Base-by-base conservation (phyloP, 2,888 invertebrate genomes). In the Calameuta idolon region DNA sequence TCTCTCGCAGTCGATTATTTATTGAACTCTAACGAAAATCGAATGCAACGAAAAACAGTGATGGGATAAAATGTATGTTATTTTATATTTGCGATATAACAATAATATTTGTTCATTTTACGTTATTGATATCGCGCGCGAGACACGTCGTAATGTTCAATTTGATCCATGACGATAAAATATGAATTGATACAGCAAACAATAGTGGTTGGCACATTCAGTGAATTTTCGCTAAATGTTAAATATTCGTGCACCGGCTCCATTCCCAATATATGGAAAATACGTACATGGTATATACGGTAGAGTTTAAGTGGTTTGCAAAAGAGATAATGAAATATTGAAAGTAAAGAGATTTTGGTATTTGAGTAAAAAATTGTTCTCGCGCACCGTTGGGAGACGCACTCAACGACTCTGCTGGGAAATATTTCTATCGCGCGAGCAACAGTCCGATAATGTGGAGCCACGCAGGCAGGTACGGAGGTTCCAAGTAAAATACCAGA, bases 381-480 rank as follows among this genome's bases (percentile, higher is more conserved):
- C 55, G 23, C 55, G 9, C 9, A 15, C 55, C 55, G 55, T 55
- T 9, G 55, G 23, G 9, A 9, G 23, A 55, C 55, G 55, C 55
- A 23, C 23, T 2, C 9, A 23, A 5, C 23, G 23, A 9, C 23
- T 55, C 55, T 15, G 55, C 55, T 55, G 23, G 55, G 55, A 55
- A 55, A 55, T 55, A 55, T 23, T 55, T 55, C 9, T 55, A 55
- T 23, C 55, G 55, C 55, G 23, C 23, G 55, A 55, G 77, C 81
- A 75, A 34, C 23, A 73, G 69, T 55, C 34, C 79, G 76, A n/a
- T 40, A 75, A 31, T 68, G 68, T 11, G n/a, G 33, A 37, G n/a
- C 30, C 40, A 75, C 75, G 35, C 40, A 68, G 23, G 40, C 23
- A 40, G 33, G 75, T n/a, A 75, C 23, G 75, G 4, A 23, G 30